Percentiles rank a stretch among this genome's conserved stretches.
Conservation (phyloP, 2,797 vertebrate species). For the Sebastes nivosus region DNA sequence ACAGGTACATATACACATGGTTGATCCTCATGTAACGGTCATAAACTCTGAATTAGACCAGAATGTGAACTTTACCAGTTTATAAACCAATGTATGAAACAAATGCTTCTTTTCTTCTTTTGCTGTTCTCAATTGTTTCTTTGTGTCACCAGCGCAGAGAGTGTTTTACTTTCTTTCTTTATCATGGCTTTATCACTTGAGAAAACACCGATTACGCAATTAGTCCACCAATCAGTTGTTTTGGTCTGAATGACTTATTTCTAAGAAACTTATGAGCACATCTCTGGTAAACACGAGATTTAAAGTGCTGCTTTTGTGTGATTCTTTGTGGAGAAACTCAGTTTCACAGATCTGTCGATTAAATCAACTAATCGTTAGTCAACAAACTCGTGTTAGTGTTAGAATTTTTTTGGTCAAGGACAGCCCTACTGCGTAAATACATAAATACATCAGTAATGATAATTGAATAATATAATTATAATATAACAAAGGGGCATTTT, state of each 20-base stretch:
- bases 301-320: background rate
- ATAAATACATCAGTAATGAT: background rate
- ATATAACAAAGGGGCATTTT: background rate
- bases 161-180: background rate
- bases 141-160: background rate
- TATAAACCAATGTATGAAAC: background rate
- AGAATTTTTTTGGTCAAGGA: too few relatives aligned
- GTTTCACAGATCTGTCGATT: background rate
- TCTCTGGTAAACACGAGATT: background rate
- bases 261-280: background rate
- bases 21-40: background rate
- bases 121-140: background rate
- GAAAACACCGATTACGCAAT: background rate
- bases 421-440: background rate
- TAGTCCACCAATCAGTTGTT: too few relatives aligned
- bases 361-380: background rate
- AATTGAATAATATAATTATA: background rate
- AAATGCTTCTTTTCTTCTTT: background rate
- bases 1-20: constrained; percentile 84
- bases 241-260: background rate
- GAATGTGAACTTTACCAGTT: background rate
- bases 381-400: too few relatives aligned
- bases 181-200: background rate
- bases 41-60: background rate
- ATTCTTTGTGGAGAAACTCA: background rate